These are phyloP conservation scores for Pteromalus puparum DNA, from an alignment of 1,140 invertebrate genomes.

Conservation along the genomic window DNA sequence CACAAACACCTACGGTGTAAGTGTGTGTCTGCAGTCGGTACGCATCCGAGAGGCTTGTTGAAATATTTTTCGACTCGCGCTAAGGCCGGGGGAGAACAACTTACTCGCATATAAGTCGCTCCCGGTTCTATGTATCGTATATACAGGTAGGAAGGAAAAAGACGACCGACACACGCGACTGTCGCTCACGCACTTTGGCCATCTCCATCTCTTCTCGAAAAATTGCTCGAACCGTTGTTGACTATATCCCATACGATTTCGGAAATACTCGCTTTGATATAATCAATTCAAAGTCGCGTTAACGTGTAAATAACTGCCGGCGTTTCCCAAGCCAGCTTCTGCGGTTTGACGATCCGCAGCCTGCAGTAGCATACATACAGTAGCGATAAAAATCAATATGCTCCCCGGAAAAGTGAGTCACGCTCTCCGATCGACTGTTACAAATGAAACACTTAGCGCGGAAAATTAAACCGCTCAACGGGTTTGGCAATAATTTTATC, in stretches of 20 bases:
- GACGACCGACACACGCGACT: too few species aligned
- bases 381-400: background rate
- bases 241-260: too few species aligned
- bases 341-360: background rate
- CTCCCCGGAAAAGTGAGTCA: background rate
- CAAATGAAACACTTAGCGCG: background rate
- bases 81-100: constrained; percentile 55
- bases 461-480: constrained; percentile 4
- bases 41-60: constrained; percentile 58
- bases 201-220: background rate
- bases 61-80: constrained; percentile 60
- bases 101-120: constrained; percentile 45
- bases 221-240: background rate
- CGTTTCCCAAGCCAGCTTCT: background rate
- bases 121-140: background rate
- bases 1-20: too few species aligned
- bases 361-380: background rate
- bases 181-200: too few species aligned
- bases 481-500: constrained; percentile 27
- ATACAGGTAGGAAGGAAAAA: too few species aligned
- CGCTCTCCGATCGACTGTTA: constrained; percentile 12
- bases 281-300: background rate
- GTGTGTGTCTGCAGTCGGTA: background rate
- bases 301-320: background rate
- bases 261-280: too few species aligned